phyloP scores from a whole-genome alignment of 1,140 invertebrate species.

The Nymphalis io region DNA sequence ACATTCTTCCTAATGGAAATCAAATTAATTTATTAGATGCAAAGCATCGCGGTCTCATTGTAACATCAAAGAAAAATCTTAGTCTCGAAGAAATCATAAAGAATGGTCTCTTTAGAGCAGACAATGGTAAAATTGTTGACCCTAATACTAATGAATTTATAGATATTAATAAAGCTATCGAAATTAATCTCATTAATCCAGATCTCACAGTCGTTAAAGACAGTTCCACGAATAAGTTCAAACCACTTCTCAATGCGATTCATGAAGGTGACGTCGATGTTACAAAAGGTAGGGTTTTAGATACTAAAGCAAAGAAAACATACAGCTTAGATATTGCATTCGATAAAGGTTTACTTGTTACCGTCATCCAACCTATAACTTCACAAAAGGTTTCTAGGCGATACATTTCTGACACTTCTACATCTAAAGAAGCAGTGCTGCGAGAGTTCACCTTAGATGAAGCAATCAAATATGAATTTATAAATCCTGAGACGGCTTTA shows the following conservation, averaged over 20 bases:
- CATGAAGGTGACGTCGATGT: slow-evolving; percentile 90
- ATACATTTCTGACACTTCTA: slow-evolving; percentile 69
- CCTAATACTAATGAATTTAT: slow-evolving; percentile 86
- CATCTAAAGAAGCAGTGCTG: slow-evolving; percentile 78
- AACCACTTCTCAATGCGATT: slow-evolving; percentile 87
- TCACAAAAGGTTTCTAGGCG: slow-evolving; percentile 82
- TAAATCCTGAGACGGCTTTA: slow-evolving; percentile 88
- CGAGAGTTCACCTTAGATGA: slow-evolving; percentile 89
- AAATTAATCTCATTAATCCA: slow-evolving; percentile 87
- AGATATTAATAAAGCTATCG: slow-evolving; percentile 87
- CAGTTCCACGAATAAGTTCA: slow-evolving; percentile 86
- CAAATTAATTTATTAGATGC: slow-evolving; percentile 87
- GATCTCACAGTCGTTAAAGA: slow-evolving; percentile 90
- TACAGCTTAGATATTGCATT: slow-evolving; percentile 88
- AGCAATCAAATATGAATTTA: slow-evolving; percentile 88
- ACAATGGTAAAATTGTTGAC: slow-evolving; percentile 90
- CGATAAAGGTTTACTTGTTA: slow-evolving; percentile 87
- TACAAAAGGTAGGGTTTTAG: slow-evolving; percentile 87
- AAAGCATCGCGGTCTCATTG: slow-evolving; percentile 86
- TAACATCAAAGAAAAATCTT: slow-evolving; percentile 86
- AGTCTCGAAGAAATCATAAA: slow-evolving; percentile 89
- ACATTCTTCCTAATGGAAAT: slow-evolving; percentile 84
- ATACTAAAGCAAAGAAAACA: slow-evolving; percentile 87
- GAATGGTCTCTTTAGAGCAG: slow-evolving; percentile 87
- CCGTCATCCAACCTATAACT: slow-evolving; percentile 86